Conservation (phyloP, 2,113 vertebrate genomes). For the Zosterops borbonicus region DNA sequence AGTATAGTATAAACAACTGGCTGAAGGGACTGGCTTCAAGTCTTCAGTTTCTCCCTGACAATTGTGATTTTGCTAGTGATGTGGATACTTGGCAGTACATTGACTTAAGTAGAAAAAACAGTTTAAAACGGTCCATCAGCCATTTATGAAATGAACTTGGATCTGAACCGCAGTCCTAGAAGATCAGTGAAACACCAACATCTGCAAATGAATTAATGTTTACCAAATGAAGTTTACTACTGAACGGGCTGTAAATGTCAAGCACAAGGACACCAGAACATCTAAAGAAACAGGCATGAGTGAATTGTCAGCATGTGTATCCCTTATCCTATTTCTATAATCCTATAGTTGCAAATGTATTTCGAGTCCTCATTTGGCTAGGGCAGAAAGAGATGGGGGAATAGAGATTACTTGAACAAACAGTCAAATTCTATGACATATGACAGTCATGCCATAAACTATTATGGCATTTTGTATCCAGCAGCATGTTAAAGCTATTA, state of each 20-base stretch:
- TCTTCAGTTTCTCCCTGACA: not conserved
- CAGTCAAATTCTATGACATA: not conserved
- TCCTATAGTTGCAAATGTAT: not conserved
- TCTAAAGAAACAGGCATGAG: not conserved
- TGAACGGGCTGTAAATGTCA: not conserved
- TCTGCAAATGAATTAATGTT: not conserved
- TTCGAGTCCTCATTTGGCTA: not conserved
- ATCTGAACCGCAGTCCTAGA: not conserved
- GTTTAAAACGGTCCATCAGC: not conserved
- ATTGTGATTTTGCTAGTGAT: not conserved
- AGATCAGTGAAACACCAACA: not conserved
- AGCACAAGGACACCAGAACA: not conserved
- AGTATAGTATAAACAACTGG: not conserved
- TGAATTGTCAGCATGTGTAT: not conserved
- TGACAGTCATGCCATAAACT: not conserved
- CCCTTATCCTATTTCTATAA: not conserved
- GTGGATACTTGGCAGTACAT: not conserved
- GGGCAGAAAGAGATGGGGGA: not conserved
- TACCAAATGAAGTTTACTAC: not conserved
- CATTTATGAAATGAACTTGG: conserved; percentile 8
- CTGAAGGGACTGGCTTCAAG: not conserved
- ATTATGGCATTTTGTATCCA: not conserved
- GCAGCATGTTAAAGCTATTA: not conserved
- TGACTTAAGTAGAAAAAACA: not conserved
- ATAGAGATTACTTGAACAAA: not conserved